These are phyloP conservation scores for Nomada fabriciana DNA, from an alignment of 2,888 invertebrate species.

Conservation along the genomic window DNA sequence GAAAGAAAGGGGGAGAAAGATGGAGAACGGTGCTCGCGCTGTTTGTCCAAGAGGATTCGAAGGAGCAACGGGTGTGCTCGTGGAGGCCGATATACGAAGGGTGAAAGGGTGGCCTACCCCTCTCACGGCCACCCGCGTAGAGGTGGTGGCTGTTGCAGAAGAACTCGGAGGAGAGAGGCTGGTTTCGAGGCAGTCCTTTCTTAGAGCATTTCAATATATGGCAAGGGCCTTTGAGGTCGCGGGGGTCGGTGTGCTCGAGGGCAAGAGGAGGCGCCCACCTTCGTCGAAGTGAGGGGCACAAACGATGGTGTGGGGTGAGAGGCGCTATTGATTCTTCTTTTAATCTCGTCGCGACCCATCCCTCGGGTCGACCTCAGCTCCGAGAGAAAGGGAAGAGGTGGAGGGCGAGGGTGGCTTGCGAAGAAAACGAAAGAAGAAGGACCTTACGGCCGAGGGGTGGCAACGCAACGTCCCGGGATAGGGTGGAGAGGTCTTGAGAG, in stretches of 20 bases:
- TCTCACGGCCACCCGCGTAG: conserved; percentile 57
- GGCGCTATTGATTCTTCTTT: conserved; percentile 84
- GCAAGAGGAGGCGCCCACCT: conserved; percentile 68
- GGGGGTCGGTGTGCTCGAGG: conserved; percentile 68
- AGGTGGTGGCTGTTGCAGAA: conserved; percentile 68
- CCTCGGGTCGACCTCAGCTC: conserved; percentile 66
- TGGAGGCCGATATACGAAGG: conserved; percentile 60
- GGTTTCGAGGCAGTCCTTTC: conserved; percentile 77
- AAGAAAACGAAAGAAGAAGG: conserved; percentile 71
- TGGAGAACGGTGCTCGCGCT: conserved; percentile 52
- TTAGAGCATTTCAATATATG: conserved; percentile 84
- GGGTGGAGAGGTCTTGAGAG: conserved; percentile 63
- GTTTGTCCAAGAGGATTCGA: conserved; percentile 77
- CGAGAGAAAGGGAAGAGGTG: conserved; percentile 43
- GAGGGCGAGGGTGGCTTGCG: conserved; percentile 51
- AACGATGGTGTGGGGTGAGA: conserved; percentile 72
- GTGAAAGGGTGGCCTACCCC: conserved; percentile 68
- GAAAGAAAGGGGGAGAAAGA: not conserved
- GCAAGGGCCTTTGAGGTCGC: conserved; percentile 82
- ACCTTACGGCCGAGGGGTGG: conserved; percentile 64
- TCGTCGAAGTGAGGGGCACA: conserved; percentile 66
- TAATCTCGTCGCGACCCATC: conserved; percentile 83
- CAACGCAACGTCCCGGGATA: conserved; percentile 62
- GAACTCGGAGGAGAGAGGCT: conserved; percentile 49
- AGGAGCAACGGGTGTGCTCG: conserved; percentile 68